These are phyloP conservation scores for Chrysochloris asiatica DNA, from an alignment of 2,113 vertebrate species.

Conservation along the genomic window DNA sequence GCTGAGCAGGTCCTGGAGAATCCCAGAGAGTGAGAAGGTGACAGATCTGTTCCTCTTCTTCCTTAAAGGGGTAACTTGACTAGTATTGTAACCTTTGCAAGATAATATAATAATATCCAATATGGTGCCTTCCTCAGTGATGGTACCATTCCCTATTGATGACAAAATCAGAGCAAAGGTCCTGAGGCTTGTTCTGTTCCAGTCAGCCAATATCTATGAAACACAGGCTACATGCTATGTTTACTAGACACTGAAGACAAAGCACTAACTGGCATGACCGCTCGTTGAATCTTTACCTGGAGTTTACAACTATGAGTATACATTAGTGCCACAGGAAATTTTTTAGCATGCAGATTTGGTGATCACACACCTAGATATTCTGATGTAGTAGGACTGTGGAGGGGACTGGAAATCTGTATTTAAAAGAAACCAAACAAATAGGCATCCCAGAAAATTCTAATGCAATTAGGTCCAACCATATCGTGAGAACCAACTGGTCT, in stretches of 20 bases:
- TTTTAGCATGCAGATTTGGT: background rate
- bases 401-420: background rate
- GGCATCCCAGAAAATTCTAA: background rate
- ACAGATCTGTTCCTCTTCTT: background rate
- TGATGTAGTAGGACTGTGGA: background rate
- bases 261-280: accelerated
- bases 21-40: background rate
- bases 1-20: background rate
- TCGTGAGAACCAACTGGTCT: background rate
- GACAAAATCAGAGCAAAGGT: background rate
- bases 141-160: background rate
- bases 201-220: background rate
- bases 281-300: background rate
- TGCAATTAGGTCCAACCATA: too few species aligned
- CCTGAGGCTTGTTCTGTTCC: background rate
- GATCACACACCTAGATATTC: background rate
- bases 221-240: background rate
- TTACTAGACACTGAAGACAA: background rate
- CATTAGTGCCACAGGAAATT: background rate
- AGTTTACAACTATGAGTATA: background rate
- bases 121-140: background rate
- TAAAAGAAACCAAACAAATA: background rate
- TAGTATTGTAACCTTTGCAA: background rate
- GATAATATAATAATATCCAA: background rate
- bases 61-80: background rate